phyloP scores from a whole-genome alignment of 1,140 invertebrate species.

The Pseudomyrmex gracilis region DNA sequence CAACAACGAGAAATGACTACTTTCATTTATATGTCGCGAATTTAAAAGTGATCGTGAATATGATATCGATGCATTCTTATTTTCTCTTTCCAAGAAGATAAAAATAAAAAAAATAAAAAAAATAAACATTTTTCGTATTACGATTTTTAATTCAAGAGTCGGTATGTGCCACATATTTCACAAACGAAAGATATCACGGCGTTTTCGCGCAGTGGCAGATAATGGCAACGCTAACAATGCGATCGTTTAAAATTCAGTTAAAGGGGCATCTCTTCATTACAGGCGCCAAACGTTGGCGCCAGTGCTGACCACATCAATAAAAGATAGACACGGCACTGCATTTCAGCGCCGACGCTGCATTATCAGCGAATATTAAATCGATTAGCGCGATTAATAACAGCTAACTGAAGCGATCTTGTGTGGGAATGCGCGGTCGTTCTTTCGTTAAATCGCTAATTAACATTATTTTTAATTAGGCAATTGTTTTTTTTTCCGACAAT shows the following conservation, averaged over 20 bases:
- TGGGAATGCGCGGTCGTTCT: conserved; percentile 32
- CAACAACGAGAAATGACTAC: conserved; percentile 48
- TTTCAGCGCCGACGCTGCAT: conserved; percentile 36
- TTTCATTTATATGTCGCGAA: conserved; percentile 54
- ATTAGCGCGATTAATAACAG: conserved; percentile 57
- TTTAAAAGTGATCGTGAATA: conserved; percentile 45
- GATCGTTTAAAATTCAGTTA: conserved; percentile 61
- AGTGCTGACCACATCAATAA: conserved; percentile 51
- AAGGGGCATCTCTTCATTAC: conserved; percentile 57
- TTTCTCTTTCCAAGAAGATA: background rate
- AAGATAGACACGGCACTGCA: conserved; percentile 53
- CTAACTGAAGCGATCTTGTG: conserved; percentile 29
- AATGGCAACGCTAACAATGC: conserved; percentile 49
- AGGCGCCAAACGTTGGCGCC: conserved; percentile 53
- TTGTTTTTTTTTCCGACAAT: background rate
- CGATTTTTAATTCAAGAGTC: conserved; percentile 3
- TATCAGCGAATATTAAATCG: conserved; percentile 52
- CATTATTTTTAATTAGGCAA: background rate
- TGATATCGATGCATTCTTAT: background rate
- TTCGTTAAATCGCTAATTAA: conserved; percentile 34
- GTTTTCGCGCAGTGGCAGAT: conserved; percentile 43
- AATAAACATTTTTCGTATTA: background rate
- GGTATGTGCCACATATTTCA: background rate
- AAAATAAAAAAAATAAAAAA: background rate
- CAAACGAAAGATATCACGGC: conserved; percentile 28